phyloP scores from a whole-genome alignment of 2,113 vertebrate species.

The Phrynosoma blainvillii region DNA sequence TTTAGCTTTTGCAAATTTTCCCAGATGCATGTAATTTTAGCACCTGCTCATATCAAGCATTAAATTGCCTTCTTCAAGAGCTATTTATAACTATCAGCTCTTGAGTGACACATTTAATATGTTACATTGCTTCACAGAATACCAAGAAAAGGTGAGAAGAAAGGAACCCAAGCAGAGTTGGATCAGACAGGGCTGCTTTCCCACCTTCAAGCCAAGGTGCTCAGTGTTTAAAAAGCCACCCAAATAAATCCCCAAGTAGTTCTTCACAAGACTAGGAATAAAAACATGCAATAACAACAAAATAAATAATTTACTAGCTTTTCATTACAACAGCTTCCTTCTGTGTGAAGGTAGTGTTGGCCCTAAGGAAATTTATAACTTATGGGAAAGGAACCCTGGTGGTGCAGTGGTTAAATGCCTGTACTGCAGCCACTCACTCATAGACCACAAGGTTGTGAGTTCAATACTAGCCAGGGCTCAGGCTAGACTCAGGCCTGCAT shows the following conservation, averaged over 20 bases:
- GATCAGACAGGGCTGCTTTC: no score
- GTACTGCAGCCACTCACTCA: no score
- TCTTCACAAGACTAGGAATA: neutral
- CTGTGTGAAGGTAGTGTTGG: no score
- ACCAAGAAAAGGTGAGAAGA: constrained; percentile 29
- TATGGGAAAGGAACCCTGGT: no score
- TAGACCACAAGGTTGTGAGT: no score
- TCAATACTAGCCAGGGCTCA: no score
- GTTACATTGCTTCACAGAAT: constrained; percentile 33
- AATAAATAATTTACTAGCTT: neutral
- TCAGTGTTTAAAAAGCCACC: neutral
- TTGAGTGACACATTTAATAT: constrained; percentile 46
- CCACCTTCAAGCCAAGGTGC: neutral
- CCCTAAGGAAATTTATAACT: no score
- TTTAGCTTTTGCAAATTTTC: constrained; percentile 39
- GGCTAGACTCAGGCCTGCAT: no score
- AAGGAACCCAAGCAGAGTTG: neutral
- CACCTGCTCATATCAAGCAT: constrained; percentile 57
- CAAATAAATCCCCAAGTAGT: neutral
- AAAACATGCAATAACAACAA: neutral
- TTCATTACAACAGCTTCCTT: no score
- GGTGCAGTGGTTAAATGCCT: no score
- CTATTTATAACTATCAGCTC: constrained; percentile 60
- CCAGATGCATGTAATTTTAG: constrained; percentile 58
- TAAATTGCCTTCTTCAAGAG: constrained; percentile 54